Conservation (phyloP, 2,797 vertebrate genomes). For the Myiotriccus ornatus region DNA sequence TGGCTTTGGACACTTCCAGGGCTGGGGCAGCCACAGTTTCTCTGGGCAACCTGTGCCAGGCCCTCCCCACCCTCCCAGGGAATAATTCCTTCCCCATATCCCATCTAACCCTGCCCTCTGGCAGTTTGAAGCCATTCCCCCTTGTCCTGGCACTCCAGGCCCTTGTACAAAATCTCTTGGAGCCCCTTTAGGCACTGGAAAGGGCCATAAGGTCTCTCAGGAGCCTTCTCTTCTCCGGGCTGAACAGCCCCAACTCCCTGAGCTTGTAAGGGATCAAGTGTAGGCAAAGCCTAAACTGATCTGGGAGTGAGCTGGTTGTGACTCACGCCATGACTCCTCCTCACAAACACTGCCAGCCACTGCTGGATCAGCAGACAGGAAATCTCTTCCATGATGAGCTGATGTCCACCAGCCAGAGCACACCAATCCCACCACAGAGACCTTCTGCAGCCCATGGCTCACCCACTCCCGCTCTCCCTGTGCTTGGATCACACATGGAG, state of each 20-base stretch:
- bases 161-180: neutral
- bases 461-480: neutral
- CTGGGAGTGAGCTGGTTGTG: neutral
- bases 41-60: neutral
- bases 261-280: fast-evolving
- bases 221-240: neutral
- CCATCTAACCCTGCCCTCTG: neutral
- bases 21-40: neutral
- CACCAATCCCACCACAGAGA: neutral
- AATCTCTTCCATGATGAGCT: neutral
- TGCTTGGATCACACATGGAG: fast-evolving
- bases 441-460: neutral
- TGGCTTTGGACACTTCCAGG: neutral
- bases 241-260: neutral
- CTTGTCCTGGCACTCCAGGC: neutral
- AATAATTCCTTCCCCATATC: neutral
- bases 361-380: neutral
- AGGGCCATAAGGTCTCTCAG: neutral
- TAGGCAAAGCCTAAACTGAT: neutral
- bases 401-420: neutral
- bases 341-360: neutral
- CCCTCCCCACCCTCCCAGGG: neutral
- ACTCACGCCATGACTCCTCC: fast-evolving
- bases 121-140: neutral
- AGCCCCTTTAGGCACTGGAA: neutral